These are phyloP conservation scores for Microcebus lehilahytsara DNA, from an alignment of 2,113 vertebrate genomes.

Conservation along the genomic window DNA sequence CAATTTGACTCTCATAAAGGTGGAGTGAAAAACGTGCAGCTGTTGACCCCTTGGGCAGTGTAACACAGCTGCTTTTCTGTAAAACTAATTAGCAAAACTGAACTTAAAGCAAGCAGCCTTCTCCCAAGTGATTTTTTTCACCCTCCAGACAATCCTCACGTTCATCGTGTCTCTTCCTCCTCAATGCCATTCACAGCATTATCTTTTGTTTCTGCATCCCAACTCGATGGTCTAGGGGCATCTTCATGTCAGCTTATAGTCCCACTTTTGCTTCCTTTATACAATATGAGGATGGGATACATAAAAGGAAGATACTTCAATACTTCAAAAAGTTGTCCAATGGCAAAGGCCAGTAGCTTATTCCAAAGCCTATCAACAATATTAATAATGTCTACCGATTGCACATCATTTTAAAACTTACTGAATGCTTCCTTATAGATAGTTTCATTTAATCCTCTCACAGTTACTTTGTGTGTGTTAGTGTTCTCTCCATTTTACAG, in stretches of 20 bases:
- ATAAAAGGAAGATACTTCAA: background rate
- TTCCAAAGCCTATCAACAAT: background rate
- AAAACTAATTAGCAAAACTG: slow-evolving; percentile 50
- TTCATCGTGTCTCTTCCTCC: background rate
- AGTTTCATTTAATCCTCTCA: background rate
- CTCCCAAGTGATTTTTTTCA: slow-evolving; percentile 41
- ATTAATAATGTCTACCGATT: background rate
- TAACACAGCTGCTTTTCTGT: slow-evolving; percentile 59
- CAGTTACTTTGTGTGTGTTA: background rate
- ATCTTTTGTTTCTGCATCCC: background rate
- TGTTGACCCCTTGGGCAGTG: slow-evolving; percentile 37
- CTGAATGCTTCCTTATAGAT: background rate
- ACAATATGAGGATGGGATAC: background rate
- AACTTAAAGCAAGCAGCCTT: slow-evolving; percentile 23
- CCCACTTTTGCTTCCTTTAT: background rate
- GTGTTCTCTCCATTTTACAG: background rate
- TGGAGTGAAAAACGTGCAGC: slow-evolving; percentile 36
- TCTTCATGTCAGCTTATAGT: background rate
- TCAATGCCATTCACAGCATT: background rate
- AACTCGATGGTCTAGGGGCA: background rate
- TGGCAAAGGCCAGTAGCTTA: background rate
- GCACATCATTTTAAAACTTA: background rate
- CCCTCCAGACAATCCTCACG: background rate
- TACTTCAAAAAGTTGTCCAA: background rate
- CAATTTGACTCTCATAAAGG: slow-evolving; percentile 46